Conservation (phyloP, 1,140 invertebrate species). For the Rhizoglyphus robini region DNA sequence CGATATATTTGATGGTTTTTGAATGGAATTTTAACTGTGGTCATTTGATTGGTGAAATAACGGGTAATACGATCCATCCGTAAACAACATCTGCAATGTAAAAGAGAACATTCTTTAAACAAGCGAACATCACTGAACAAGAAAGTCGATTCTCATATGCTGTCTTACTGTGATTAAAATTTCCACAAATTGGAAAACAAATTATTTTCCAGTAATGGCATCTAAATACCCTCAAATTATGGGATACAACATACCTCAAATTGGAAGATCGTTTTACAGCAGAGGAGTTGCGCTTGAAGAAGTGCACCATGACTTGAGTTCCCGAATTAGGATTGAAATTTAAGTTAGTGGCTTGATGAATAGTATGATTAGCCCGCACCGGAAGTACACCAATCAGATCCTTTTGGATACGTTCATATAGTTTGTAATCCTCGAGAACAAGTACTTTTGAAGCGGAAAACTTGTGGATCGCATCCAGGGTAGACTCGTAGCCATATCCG, state of each 20-base stretch:
- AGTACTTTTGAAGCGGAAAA: background rate
- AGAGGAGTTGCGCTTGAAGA: background rate
- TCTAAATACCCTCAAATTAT: too few relatives aligned
- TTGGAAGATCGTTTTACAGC: background rate
- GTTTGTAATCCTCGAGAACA: background rate
- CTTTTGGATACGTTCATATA: conserved; percentile 1
- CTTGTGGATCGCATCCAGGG: background rate
- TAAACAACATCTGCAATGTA: background rate
- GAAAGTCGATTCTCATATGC: too few relatives aligned
- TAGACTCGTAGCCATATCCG: background rate
- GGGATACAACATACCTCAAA: background rate
- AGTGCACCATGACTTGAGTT: background rate
- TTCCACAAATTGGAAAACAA: too few relatives aligned
- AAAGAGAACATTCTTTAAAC: too few relatives aligned
- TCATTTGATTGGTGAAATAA: background rate
- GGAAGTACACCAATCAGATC: background rate
- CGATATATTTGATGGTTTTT: background rate
- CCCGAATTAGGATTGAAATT: background rate
- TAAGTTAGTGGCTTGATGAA: background rate
- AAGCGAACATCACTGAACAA: too few relatives aligned
- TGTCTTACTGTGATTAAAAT: too few relatives aligned
- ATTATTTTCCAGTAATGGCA: too few relatives aligned
- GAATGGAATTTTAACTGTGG: background rate
- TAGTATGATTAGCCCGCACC: background rate
- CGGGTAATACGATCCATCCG: background rate